Base-by-base conservation (phyloP, 2,113 vertebrate species). In the Hippocampus barbouri region DNA sequence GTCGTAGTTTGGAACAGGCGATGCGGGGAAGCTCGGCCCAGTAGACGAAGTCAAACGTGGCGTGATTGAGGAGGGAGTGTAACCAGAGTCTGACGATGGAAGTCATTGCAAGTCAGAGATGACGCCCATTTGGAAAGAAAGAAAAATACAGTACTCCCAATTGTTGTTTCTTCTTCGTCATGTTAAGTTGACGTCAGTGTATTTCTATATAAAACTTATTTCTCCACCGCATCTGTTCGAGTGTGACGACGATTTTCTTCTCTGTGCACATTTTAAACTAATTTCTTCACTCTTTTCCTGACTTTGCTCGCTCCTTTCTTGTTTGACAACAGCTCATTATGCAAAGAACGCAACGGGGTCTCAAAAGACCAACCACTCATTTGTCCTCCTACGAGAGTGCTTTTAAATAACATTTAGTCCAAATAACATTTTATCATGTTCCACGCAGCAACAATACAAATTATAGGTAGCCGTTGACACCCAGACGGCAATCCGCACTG, bases 41-140 rank as follows among this genome's bases (percentile, higher is more conserved):
- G 64, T 14, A 25, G 64, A 47, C 16, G 5, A 25, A 66, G 64
- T 47, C 64, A 87, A 86, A 91, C 89, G 89, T 91, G 90, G 89
- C 89, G 88, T 81, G 71, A 77, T 79, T 72, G 62, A 47, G 41
- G n/a, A 23, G n/a, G 63, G 63, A 45, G 41, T 34, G 9, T 30
- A 57, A 51, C 74, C 8, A 60, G 25, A 30, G 11, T 60, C 23
- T 12, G 23, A 30, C 25, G 30, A 18, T 61, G 27, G 27, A 61
- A 61, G 59, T 61, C 59, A 61, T 34, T 30, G 27, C 61, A 72
- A 72, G 47, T 59, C 30, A 59, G 2, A 70, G 73, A 83, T 73
- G 70, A 80, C 76, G 75, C 75, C 73, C 75, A 76, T 72, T 59
- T 51, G 16, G 11, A 23, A 59, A 23, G 20, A 30, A 34, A 20